Evolutionary conservation across 2,113 vertebrate genomes (phyloP).

Genomic region (Cyprinodon brontotheroides): DNA sequence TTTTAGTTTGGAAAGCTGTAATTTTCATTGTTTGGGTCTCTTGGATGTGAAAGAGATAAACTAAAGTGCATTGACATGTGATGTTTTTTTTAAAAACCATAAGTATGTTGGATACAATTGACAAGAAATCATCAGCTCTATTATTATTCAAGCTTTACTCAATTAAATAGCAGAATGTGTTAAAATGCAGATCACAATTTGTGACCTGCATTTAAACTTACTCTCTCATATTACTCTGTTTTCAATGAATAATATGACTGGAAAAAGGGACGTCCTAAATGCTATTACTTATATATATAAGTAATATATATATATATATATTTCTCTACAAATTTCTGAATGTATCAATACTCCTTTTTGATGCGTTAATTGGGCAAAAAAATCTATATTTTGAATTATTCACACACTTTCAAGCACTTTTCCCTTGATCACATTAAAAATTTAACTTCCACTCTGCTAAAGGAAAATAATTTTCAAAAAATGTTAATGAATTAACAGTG

Average conservation of each 20-base stretch:
- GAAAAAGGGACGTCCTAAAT: background rate
- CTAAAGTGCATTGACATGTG: slow-evolving; percentile 3
- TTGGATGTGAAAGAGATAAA: slow-evolving; percentile 16
- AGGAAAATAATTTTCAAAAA: background rate
- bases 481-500: too few species aligned
- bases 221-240: background rate
- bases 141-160: background rate
- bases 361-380: background rate
- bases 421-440: background rate
- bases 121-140: slow-evolving; percentile 5
- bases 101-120: slow-evolving; percentile 11
- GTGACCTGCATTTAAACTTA: background rate
- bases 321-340: background rate
- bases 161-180: background rate
- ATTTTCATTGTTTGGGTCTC: slow-evolving; percentile 17
- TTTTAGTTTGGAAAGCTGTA: slow-evolving; percentile 14
- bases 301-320: too few species aligned
- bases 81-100: slow-evolving; percentile 21
- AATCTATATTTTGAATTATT: background rate
- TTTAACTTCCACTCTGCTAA: too few species aligned
- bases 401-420: background rate
- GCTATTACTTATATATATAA: background rate
- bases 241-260: background rate
- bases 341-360: background rate
- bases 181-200: background rate